These are phyloP conservation scores for Paguma larvata DNA, from an alignment of 2,797 vertebrate species.

Conservation along the genomic window DNA sequence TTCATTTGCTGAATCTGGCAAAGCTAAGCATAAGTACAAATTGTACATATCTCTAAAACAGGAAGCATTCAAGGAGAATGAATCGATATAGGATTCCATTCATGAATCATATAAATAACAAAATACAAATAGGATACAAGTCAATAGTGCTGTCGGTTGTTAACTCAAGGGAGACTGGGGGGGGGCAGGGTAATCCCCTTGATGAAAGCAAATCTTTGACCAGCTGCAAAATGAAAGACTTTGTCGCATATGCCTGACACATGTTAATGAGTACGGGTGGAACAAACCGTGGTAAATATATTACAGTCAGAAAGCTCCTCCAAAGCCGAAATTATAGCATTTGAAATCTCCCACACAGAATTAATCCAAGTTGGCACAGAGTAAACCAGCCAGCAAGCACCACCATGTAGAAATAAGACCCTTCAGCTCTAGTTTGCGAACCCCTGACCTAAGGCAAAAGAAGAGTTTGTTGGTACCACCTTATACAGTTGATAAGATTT, in stretches of 20 bases:
- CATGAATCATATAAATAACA: neutral
- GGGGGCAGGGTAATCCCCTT: neutral
- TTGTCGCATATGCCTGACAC: neutral
- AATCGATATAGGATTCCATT: neutral
- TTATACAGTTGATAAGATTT: too few species aligned
- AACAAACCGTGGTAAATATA: neutral
- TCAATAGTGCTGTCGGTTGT: neutral
- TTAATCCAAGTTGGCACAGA: neutral
- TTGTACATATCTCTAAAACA: neutral
- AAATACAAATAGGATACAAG: neutral
- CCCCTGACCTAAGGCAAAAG: neutral
- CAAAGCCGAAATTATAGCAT: neutral
- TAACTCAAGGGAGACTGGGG: neutral
- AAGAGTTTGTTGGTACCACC: neutral
- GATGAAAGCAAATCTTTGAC: slow-evolving; percentile 36
- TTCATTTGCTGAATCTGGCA: neutral
- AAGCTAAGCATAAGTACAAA: neutral
- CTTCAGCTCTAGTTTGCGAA: neutral
- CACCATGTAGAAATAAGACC: fast-evolving
- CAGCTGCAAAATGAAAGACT: neutral
- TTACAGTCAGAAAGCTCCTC: neutral
- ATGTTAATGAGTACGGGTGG: neutral
- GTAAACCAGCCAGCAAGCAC: fast-evolving
- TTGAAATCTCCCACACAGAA: neutral
- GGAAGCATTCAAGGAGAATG: neutral